Percentiles rank a stretch among this genome's conserved stretches.
phyloP scores from a whole-genome alignment of 2,113 vertebrate genomes.

The Sinocyclocheilus maitianheensis region DNA sequence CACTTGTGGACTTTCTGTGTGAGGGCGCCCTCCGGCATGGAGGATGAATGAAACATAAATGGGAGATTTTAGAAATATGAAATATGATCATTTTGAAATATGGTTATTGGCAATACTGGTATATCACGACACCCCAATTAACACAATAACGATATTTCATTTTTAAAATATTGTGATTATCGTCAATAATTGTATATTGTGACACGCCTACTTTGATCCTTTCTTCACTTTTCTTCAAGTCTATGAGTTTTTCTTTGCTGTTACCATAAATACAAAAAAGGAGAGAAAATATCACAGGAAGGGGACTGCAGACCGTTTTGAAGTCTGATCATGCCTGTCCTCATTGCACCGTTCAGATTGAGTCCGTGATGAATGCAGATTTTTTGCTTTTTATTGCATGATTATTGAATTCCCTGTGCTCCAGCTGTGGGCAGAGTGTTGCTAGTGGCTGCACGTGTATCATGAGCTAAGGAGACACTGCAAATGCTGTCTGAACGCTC shows the following conservation, averaged over 20 bases:
- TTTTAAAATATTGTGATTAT: too few species aligned
- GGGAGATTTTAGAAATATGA: too few species aligned
- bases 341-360: neutral
- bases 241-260: neutral
- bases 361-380: neutral
- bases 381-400: neutral
- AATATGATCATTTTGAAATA: too few species aligned
- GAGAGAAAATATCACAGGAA: neutral
- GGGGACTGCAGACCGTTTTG: neutral
- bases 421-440: conserved; percentile 8
- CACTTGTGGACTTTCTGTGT: too few species aligned
- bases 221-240: neutral
- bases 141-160: too few species aligned
- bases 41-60: too few species aligned
- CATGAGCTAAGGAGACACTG: neutral
- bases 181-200: too few species aligned
- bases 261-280: neutral
- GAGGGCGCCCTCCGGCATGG: too few species aligned
- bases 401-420: conserved; percentile 4
- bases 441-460: neutral
- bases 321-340: neutral
- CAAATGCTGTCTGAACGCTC: neutral
- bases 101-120: too few species aligned
- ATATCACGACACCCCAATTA: too few species aligned
- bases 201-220: neutral